These are phyloP conservation scores for Graphium colonna DNA, from an alignment of 2,888 invertebrate species.

Conservation along the genomic window DNA sequence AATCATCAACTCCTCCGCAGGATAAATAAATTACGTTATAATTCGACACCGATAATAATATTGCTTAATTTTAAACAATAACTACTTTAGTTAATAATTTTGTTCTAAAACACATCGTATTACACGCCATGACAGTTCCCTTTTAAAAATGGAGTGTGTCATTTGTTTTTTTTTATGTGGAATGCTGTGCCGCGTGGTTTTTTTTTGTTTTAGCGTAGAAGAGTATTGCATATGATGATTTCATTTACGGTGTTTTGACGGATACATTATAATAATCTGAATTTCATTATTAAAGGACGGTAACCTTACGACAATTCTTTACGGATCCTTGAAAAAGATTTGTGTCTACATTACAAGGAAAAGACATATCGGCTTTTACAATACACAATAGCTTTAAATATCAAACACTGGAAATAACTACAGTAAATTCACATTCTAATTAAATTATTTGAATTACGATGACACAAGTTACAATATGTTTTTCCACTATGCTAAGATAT, in stretches of 20 bases:
- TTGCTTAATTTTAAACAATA: conserved; percentile 48
- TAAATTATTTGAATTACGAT: background rate
- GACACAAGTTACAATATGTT: too few relatives aligned
- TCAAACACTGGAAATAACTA: too few relatives aligned
- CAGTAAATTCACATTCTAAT: too few relatives aligned
- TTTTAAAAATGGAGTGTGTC: background rate
- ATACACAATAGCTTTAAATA: too few relatives aligned
- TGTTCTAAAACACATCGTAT: conserved; percentile 9
- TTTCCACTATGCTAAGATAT: too few relatives aligned
- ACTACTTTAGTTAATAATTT: conserved; percentile 31
- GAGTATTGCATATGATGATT: background rate
- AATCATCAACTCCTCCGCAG: conserved; percentile 1
- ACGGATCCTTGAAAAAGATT: background rate
- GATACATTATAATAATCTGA: background rate
- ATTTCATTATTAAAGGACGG: conserved; percentile 4
- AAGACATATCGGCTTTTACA: background rate
- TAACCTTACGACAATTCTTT: conserved; percentile 7
- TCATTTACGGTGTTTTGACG: background rate
- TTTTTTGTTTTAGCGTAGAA: background rate
- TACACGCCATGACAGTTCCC: background rate
- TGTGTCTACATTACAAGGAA: background rate
- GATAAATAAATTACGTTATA: conserved; percentile 4
- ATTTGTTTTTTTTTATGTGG: conserved; percentile 50
- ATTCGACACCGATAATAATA: conserved; percentile 49
- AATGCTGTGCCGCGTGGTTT: conserved; percentile 48